phyloP scores from a whole-genome alignment of 2,797 vertebrate species.

The Lindbergichthys nudifrons region DNA sequence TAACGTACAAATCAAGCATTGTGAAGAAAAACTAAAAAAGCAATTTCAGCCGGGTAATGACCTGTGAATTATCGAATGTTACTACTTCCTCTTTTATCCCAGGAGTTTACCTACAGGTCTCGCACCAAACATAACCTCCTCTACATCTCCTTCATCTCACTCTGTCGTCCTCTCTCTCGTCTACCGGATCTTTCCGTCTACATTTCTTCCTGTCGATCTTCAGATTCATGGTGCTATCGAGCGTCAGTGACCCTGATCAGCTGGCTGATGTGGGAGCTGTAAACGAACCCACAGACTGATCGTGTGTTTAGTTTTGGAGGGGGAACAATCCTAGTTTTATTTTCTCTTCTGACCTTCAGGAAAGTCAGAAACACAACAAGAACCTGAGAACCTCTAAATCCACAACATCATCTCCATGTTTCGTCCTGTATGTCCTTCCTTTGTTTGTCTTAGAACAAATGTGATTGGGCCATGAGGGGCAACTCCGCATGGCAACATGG shows the following conservation, averaged over 20 bases:
- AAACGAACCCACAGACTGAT: slow-evolving; percentile 86
- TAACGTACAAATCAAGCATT: slow-evolving; percentile 93
- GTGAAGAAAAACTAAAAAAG: slow-evolving; percentile 85
- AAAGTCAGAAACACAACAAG: slow-evolving; percentile 80
- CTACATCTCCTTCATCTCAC: slow-evolving; percentile 57
- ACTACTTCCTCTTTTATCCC: slow-evolving; percentile 84
- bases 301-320: slow-evolving; percentile 74
- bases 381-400: slow-evolving; percentile 86
- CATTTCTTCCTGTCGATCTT: slow-evolving; percentile 46
- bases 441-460: slow-evolving; percentile 75
- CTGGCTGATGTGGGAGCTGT: slow-evolving; percentile 89
- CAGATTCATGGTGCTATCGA: slow-evolving; percentile 97
- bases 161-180: slow-evolving; percentile 21
- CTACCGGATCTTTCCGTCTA: slow-evolving; percentile 31
- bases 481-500: slow-evolving; percentile 62
- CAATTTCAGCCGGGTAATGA: slow-evolving; percentile 97
- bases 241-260: slow-evolving; percentile 92
- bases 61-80: slow-evolving; percentile 97
- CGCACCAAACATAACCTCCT: slow-evolving; percentile 89
- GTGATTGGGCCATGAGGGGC: slow-evolving; percentile 85
- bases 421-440: slow-evolving; percentile 70
- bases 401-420: slow-evolving; percentile 85
- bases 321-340: slow-evolving; percentile 37
- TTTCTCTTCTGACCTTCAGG: slow-evolving; percentile 84
- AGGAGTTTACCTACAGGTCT: slow-evolving; percentile 92